Evolutionary conservation across 2,113 vertebrate species (phyloP), one percentile per base, ranked within the genome.

Genomic region (Cisticola juncidis): DNA sequence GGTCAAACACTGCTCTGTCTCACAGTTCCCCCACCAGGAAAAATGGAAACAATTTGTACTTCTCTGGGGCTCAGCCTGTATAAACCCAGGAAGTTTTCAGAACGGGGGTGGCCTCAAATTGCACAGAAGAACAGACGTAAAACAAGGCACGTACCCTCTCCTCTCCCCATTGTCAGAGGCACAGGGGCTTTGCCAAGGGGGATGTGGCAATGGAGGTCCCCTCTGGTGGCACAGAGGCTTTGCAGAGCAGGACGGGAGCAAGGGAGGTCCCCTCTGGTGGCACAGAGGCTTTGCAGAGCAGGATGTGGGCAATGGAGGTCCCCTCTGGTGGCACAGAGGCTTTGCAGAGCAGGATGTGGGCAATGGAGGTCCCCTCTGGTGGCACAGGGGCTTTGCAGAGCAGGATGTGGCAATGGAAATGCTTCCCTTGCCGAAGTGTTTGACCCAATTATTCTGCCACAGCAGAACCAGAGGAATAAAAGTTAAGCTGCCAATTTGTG

Each of bases 11-110:
- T 79, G 93, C 93, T 95, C 57, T 79, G 56, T 53, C 84, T 91
- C 74, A 33, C 28, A 62, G 78, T 72, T 89, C 91, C 73, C 73
- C 62, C 95, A 94, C 25, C 86, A 66, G 76, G 54, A 94, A 96
- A 92, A 94, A 95, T 88, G 45, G 86, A 57, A 93, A 94, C 82
- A 65, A 93, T 96, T 68, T 77, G 86, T 83, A 20, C 92, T 88
- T 50, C 54, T 91, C 91, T 85, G 66, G 13, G 42, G 85, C 70
- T 76, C 50, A 33, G 81, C 42, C 79, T 24, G 24, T 29, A 50
- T 12, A 81, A 88, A 81, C 11, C 28, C 70, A 47, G 35, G 23
- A 35, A 50, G 23, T 61, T 68, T 45, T 45, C 53, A 33, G 42
- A 53, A 22, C 36, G 12, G 36, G 28, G 23, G 53, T 18, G 31